Evolutionary conservation across 2,888 invertebrate genomes (phyloP).

Genomic region (Sympetrum striolatum): DNA sequence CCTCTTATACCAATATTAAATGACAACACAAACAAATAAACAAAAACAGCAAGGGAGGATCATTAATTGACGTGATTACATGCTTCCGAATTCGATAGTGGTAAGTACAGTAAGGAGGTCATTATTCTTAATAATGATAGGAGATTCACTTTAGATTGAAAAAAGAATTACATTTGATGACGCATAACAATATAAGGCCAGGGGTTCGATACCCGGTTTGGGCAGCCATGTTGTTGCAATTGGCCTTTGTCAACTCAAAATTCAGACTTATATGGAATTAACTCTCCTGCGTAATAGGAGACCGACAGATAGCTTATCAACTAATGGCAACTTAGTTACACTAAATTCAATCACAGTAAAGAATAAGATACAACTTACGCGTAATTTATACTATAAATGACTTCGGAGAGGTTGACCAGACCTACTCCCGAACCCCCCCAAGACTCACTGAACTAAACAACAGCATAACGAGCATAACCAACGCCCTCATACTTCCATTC

Average conservation of each 20-base stretch:
- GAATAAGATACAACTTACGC: background rate
- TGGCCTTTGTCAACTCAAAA: slow-evolving; percentile 35
- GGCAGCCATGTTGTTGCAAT: slow-evolving; percentile 48
- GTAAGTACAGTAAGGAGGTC: background rate
- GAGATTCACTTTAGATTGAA: background rate
- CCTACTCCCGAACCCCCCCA: slow-evolving; percentile 41
- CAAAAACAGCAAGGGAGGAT: background rate
- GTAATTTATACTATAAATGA: background rate
- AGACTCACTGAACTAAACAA: slow-evolving; percentile 42
- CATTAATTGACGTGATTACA: background rate
- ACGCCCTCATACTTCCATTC: slow-evolving; percentile 43
- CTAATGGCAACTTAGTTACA: background rate
- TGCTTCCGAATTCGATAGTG: background rate
- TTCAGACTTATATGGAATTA: background rate
- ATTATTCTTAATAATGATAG: background rate
- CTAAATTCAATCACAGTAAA: background rate
- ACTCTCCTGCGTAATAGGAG: background rate
- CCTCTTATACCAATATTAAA: too few relatives aligned
- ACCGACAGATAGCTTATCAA: background rate
- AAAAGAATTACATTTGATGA: background rate
- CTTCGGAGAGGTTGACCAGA: slow-evolving; percentile 31
- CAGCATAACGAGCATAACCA: slow-evolving; percentile 42
- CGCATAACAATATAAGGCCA: slow-evolving; percentile 46
- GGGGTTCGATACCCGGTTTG: slow-evolving; percentile 50
- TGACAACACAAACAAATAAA: too few relatives aligned